Evolutionary conservation across 2,888 invertebrate genomes (phyloP).

Genomic region (Galerucella calmariensis): DNA sequence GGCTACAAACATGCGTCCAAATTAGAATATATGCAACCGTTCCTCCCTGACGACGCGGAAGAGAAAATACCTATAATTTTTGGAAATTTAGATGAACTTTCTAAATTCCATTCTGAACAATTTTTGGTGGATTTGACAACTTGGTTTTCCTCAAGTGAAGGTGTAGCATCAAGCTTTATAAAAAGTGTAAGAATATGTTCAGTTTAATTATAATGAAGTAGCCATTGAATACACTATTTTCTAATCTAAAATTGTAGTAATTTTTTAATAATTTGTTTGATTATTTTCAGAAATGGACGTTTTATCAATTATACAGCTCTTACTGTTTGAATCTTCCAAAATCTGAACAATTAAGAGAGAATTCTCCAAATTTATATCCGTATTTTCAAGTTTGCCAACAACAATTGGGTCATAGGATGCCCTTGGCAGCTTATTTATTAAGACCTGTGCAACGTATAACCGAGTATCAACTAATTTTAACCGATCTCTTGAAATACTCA

Average conservation of each 20-base stretch:
- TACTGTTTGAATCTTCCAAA: conserved; percentile 97
- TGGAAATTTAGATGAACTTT: conserved; percentile 92
- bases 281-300: conserved; percentile 80
- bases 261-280: conserved; percentile 32
- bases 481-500: conserved; percentile 86
- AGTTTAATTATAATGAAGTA: too few species aligned
- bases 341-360: conserved; percentile 89
- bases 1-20: conserved; percentile 90
- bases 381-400: conserved; percentile 92
- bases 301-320: conserved; percentile 90
- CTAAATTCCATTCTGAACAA: conserved; percentile 88
- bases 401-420: conserved; percentile 92
- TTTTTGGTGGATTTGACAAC: conserved; percentile 92
- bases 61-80: conserved; percentile 89
- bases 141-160: conserved; percentile 90
- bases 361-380: conserved; percentile 82
- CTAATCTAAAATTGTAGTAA: neutral
- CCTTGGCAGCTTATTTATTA: conserved; percentile 92
- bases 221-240: too few species aligned
- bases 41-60: conserved; percentile 81
- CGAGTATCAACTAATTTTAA: conserved; percentile 90
- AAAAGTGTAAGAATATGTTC: conserved; percentile 75
- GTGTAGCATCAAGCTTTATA: conserved; percentile 93
- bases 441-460: conserved; percentile 96
- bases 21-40: conserved; percentile 80